Conservation (phyloP, 2,888 invertebrate genomes). For the Trissolcus japonicus region DNA sequence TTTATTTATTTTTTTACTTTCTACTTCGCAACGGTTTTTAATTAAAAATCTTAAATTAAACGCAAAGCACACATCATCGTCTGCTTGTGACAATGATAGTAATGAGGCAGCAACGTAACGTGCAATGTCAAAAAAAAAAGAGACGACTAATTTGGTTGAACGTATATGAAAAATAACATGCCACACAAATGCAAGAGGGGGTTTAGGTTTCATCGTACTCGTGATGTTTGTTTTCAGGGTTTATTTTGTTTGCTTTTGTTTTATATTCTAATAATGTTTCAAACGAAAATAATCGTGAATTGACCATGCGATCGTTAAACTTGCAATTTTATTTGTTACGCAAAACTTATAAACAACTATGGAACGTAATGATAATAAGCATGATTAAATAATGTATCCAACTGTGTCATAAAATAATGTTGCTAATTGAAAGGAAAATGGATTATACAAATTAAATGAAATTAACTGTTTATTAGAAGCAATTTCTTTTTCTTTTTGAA, state of each 20-base stretch:
- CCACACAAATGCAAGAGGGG: too few species aligned
- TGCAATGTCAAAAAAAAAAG: too few species aligned
- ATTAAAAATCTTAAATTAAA: neutral
- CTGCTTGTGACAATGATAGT: neutral
- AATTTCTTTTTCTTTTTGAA: too few species aligned
- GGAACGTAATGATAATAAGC: conserved; percentile 24
- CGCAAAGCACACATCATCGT: neutral
- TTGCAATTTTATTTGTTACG: conserved; percentile 50
- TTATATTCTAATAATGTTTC: too few species aligned
- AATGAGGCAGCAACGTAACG: too few species aligned
- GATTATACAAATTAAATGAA: neutral
- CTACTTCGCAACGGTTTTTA: neutral
- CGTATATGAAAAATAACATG: neutral
- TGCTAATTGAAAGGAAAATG: conserved; percentile 6
- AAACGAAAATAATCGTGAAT: too few species aligned
- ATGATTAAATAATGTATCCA: conserved; percentile 2
- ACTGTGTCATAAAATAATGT: neutral
- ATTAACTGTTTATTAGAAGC: too few species aligned
- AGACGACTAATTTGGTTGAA: too few species aligned
- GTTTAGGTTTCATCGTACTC: conserved; percentile 12
- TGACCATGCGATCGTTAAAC: conserved; percentile 46
- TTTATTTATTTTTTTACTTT: neutral
- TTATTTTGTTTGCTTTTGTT: neutral
- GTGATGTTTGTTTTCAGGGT: conserved; percentile 15
- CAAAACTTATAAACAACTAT: conserved; percentile 19